Evolutionary conservation across 2,888 invertebrate species (phyloP).

Genomic region (Lithosia quadra): DNA sequence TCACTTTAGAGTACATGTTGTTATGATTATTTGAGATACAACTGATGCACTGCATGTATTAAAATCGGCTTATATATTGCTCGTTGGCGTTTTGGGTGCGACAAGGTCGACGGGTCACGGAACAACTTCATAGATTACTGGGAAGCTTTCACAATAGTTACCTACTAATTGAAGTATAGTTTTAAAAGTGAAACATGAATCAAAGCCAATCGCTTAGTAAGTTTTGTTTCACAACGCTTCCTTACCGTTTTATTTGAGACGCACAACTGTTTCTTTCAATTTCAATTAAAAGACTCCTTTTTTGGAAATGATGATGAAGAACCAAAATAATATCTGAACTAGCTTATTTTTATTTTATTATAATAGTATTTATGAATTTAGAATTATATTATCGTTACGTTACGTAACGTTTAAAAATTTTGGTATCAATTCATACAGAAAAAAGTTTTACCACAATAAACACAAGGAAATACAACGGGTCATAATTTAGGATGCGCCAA

Average conservation of each 20-base stretch:
- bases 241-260: not conserved
- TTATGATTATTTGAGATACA: constrained; percentile 56
- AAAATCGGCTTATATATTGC: constrained; percentile 70
- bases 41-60: constrained; percentile 68
- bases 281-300: not conserved
- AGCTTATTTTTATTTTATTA: no score
- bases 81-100: constrained; percentile 65
- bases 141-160: constrained; percentile 45
- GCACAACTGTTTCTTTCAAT: not conserved
- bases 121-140: constrained; percentile 52
- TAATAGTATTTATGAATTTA: not conserved
- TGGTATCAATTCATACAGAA: not conserved
- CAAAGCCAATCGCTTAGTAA: constrained; percentile 7
- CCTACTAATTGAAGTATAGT: constrained; percentile 22
- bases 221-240: not conserved
- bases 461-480: not conserved
- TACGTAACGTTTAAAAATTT: not conserved
- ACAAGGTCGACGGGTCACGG: constrained; percentile 78
- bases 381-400: no score
- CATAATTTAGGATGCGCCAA: no score
- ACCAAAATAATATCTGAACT: no score
- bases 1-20: constrained; percentile 80
- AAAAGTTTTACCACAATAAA: not conserved
- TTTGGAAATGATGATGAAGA: no score
- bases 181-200: constrained; percentile 17